These are phyloP conservation scores for Tylochromis polylepis DNA, from an alignment of 2,113 vertebrate genomes.

Conservation along the genomic window DNA sequence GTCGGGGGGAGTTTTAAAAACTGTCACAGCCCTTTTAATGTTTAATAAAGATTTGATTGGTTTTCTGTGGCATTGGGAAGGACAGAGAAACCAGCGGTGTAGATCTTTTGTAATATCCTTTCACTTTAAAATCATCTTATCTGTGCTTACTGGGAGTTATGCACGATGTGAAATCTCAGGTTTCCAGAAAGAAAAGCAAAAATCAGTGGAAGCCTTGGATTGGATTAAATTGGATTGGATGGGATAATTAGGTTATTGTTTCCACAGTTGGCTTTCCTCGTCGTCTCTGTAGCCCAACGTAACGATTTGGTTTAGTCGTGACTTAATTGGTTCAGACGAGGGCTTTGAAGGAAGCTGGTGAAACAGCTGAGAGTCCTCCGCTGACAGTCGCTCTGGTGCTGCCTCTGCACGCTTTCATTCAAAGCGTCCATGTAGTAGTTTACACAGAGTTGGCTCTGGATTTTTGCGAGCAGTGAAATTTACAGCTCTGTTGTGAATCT, in stretches of 20 bases:
- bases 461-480: background rate
- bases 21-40: background rate
- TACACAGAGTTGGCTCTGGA: background rate
- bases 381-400: background rate
- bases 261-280: background rate
- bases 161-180: background rate
- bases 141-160: background rate
- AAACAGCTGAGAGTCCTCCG: background rate
- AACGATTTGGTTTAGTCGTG: background rate
- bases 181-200: background rate
- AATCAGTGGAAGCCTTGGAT: background rate
- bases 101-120: background rate
- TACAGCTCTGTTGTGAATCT: background rate
- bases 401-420: background rate
- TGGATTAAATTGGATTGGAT: background rate
- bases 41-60: background rate
- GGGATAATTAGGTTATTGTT: background rate
- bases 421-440: background rate
- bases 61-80: background rate
- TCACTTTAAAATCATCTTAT: background rate
- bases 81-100: background rate
- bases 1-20: background rate
- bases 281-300: background rate
- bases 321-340: conserved; percentile 24
- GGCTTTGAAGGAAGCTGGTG: background rate